A percentile compares a stretch with the other conserved stretches of the same genome.
phyloP scores from a whole-genome alignment of 2,797 vertebrate species.

The Alfaro cultratus region DNA sequence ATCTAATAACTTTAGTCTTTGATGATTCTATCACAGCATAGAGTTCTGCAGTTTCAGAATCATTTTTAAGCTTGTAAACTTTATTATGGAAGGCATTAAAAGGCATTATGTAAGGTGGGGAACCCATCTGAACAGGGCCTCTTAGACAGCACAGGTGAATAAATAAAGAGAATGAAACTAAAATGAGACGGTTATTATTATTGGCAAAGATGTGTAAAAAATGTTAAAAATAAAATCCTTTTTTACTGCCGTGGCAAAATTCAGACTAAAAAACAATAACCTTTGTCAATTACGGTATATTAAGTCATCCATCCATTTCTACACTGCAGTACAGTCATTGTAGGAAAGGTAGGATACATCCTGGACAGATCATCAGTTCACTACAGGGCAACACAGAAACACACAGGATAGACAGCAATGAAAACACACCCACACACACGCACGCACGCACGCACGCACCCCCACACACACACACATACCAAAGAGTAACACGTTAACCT shows the following conservation, averaged over 20 bases:
- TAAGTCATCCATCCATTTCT: not conserved
- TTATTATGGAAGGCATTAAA: not conserved
- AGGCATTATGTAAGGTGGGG: not conserved
- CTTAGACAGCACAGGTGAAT: not conserved
- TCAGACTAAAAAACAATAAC: not conserved
- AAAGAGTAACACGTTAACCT: not conserved
- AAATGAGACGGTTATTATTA: not conserved
- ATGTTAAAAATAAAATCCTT: not conserved
- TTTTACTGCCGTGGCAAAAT: not conserved
- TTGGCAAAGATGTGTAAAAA: not conserved
- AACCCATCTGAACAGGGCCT: not conserved
- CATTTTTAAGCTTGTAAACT: not conserved
- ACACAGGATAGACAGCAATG: not conserved
- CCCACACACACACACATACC: not conserved
- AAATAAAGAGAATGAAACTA: constrained; percentile 33
- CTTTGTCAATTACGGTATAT: not conserved
- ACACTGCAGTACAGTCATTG: not conserved
- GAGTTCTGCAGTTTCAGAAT: constrained; percentile 14
- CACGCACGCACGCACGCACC: not conserved
- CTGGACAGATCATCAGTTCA: not conserved
- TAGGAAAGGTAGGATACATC: not conserved
- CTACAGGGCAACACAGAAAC: not conserved
- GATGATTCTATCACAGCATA: constrained; percentile 50
- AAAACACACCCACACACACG: not conserved
- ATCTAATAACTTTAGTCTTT: constrained; percentile 37